These are phyloP conservation scores for Octodonta nipae DNA, from an alignment of 2,888 invertebrate genomes.

Conservation along the genomic window DNA sequence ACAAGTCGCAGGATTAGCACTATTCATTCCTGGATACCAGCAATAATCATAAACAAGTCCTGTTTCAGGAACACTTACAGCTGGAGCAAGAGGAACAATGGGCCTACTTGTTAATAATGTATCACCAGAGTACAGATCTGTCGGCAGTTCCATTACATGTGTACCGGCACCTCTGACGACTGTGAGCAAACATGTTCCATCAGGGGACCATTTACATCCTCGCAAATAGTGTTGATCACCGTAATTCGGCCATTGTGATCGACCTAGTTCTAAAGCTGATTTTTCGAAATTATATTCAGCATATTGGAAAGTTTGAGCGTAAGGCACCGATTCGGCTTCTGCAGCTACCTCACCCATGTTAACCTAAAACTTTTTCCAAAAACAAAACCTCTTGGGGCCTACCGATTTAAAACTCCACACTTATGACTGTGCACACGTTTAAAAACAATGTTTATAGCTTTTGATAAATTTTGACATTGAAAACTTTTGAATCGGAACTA, in stretches of 20 bases:
- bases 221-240: slow-evolving; percentile 57
- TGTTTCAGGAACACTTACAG: slow-evolving; percentile 52
- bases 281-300: slow-evolving; percentile 31
- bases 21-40: slow-evolving; percentile 88
- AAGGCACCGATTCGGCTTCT: slow-evolving; percentile 13
- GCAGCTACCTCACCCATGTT: slow-evolving; percentile 6
- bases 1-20: slow-evolving; percentile 62
- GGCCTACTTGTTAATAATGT: slow-evolving; percentile 32
- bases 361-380: too few relatives aligned
- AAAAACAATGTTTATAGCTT: too few relatives aligned
- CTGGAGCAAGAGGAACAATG: slow-evolving; percentile 37
- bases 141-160: slow-evolving; percentile 68
- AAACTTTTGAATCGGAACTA: too few relatives aligned
- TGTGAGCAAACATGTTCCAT: slow-evolving; percentile 77
- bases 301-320: slow-evolving; percentile 13
- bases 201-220: slow-evolving; percentile 78
- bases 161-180: slow-evolving; percentile 70
- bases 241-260: slow-evolving; percentile 35
- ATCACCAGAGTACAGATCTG: slow-evolving; percentile 51
- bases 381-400: too few relatives aligned
- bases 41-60: slow-evolving; percentile 80
- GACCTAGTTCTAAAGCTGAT: slow-evolving; percentile 30
- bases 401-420: too few relatives aligned
- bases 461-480: too few relatives aligned
- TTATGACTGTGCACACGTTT: too few relatives aligned